Percentiles rank a stretch among this genome's conserved stretches.
Evolutionary conservation across 2,797 vertebrate species (phyloP).

Genomic region (Tragopan temminckii): DNA sequence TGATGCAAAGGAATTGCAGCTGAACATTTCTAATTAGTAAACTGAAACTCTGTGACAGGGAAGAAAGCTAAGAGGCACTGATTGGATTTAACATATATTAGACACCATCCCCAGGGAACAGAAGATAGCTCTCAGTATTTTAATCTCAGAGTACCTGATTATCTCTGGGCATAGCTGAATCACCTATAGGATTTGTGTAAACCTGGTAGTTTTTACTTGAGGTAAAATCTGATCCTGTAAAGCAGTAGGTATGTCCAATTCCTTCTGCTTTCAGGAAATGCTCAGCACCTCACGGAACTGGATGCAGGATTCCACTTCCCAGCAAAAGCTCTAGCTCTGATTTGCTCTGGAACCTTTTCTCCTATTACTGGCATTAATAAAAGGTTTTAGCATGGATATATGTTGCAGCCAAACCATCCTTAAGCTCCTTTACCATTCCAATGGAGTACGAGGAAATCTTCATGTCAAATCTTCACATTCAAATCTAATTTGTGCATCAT

Average conservation of each 20-base stretch:
- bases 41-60: conserved; percentile 56
- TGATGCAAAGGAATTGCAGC: conserved; percentile 54
- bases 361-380: background rate
- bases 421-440: background rate
- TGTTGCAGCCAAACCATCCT: background rate
- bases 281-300: background rate
- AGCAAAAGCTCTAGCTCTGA: background rate
- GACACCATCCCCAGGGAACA: background rate
- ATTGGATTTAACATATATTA: conserved; percentile 62
- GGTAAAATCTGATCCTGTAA: background rate
- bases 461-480: background rate
- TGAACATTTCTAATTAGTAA: conserved; percentile 70
- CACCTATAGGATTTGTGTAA: background rate
- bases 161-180: background rate
- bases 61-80: conserved; percentile 58
- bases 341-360: background rate
- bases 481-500: background rate
- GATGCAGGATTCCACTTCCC: background rate
- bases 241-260: background rate
- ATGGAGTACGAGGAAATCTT: background rate
- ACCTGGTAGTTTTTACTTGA: background rate
- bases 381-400: background rate
- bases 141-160: conserved; percentile 1
- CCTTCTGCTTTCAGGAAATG: background rate
- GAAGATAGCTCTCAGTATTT: conserved; percentile 41